phyloP scores from a whole-genome alignment of 1,140 invertebrate genomes.

The Drosophila setifemur region DNA sequence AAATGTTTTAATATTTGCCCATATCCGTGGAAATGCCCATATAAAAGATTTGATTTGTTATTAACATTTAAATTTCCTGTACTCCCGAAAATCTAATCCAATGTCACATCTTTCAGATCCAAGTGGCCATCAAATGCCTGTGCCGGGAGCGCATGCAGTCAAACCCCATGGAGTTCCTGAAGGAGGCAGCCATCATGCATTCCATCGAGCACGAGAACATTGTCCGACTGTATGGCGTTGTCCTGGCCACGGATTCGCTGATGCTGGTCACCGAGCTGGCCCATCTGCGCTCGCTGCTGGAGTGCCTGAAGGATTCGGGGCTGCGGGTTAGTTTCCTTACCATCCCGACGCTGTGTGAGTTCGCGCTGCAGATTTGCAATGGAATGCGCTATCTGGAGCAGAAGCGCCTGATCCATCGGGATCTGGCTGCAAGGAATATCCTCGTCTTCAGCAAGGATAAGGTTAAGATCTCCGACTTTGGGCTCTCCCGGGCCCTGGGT shows the following conservation, averaged over 20 bases:
- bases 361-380: slow-evolving; percentile 96
- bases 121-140: slow-evolving; percentile 98
- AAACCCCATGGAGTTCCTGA: slow-evolving; percentile 97
- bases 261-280: slow-evolving; percentile 99
- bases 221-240: slow-evolving; percentile 97
- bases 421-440: slow-evolving; percentile 97
- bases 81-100: background rate
- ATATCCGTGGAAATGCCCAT: too few species aligned
- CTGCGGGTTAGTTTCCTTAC: slow-evolving; percentile 92
- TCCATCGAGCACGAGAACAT: slow-evolving; percentile 98
- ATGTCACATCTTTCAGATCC: slow-evolving; percentile 85
- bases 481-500: slow-evolving; percentile 96
- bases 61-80: background rate
- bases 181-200: slow-evolving; percentile 99
- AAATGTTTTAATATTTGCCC: too few species aligned
- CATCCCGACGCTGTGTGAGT: slow-evolving; percentile 93
- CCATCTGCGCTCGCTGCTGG: slow-evolving; percentile 95
- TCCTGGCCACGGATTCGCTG: slow-evolving; percentile 95
- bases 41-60: too few species aligned
- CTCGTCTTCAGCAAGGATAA: slow-evolving; percentile 97
- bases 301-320: slow-evolving; percentile 97
- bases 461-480: slow-evolving; percentile 99
- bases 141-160: slow-evolving; percentile 96
- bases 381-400: slow-evolving; percentile 98
- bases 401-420: slow-evolving; percentile 96